These are phyloP conservation scores for Proteles cristata DNA, from an alignment of 2,113 vertebrate genomes.

Conservation along the genomic window DNA sequence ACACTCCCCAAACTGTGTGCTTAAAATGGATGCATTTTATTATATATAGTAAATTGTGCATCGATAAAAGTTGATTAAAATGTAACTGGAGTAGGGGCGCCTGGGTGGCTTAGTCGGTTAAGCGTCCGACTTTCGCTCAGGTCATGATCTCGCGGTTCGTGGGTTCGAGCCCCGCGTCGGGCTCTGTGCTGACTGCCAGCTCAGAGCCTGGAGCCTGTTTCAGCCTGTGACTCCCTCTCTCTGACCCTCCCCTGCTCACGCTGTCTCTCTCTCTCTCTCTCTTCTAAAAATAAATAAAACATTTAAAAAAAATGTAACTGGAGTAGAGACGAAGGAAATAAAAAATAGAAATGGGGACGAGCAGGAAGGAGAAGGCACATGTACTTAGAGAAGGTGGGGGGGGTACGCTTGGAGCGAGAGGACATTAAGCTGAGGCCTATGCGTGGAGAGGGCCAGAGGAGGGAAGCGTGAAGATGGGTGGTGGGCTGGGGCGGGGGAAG, in stretches of 20 bases:
- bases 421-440: background rate
- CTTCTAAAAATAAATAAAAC: too few species aligned
- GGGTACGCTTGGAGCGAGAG: background rate
- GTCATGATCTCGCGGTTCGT: too few species aligned
- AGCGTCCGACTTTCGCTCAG: too few species aligned
- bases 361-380: background rate
- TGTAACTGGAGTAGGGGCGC: background rate
- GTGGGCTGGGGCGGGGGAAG: background rate
- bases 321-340: background rate
- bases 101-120: too few species aligned
- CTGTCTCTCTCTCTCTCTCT: too few species aligned
- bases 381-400: background rate
- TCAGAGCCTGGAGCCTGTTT: too few species aligned
- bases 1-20: background rate
- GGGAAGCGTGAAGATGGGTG: background rate
- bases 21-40: background rate
- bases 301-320: background rate
- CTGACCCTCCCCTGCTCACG: too few species aligned
- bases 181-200: too few species aligned
- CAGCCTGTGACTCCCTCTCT: too few species aligned
- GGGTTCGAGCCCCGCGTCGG: too few species aligned
- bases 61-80: background rate
- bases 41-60: background rate
- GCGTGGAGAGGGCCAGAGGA: background rate
- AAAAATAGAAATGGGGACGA: background rate